Base-by-base conservation (phyloP, 1,140 invertebrate species). In the Drosophila setifemur region DNA sequence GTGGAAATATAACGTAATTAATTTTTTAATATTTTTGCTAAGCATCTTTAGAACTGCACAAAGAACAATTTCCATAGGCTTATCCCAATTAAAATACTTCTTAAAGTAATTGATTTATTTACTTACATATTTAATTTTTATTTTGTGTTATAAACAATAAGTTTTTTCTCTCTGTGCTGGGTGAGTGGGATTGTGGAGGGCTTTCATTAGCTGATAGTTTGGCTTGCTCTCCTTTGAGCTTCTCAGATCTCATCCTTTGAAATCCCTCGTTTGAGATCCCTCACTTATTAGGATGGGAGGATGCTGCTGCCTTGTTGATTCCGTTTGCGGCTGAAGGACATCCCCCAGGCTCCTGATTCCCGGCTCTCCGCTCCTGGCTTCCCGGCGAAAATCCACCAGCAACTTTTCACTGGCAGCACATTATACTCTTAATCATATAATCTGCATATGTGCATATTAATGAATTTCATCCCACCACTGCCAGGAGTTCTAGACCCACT, bases 371-470 rank as follows among this genome's bases (percentile, higher is more conserved):
- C n/a, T 9, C 2, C 4, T 11, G 44, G 9, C 9, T 19, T 1
- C 11, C 21, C n/a, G 52, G 12, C 14, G 40, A 1, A 48, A 64
- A 45, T 37, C 19, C 16, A 6, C 3, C 18, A 6, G 18, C 23
- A 55, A 29, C 23, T 58, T 39, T 54, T 21, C 31, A 2, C 23
- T 3, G 7, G 2, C 12, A 9, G 12, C 21, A 28, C 49, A 49
- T 49, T 77, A 67, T 68, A 57, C 77, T 64, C 71, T 83, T 76
- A 79, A 88, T 88, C 74, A 75, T 45, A 68, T 88, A 88, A 88
- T 88, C 85, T 88, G 72, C 78, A 82, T 82, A 79, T 88, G 83
- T 68, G 73, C 74, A 83, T 88, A 87, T 88, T 88, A 88, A 88
- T 70, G 77, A 76, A 53, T 55, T 64, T 57, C 52, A 39, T 14